Conservation (phyloP, 2,888 invertebrate genomes). For the Nesidiocoris tenuis region DNA sequence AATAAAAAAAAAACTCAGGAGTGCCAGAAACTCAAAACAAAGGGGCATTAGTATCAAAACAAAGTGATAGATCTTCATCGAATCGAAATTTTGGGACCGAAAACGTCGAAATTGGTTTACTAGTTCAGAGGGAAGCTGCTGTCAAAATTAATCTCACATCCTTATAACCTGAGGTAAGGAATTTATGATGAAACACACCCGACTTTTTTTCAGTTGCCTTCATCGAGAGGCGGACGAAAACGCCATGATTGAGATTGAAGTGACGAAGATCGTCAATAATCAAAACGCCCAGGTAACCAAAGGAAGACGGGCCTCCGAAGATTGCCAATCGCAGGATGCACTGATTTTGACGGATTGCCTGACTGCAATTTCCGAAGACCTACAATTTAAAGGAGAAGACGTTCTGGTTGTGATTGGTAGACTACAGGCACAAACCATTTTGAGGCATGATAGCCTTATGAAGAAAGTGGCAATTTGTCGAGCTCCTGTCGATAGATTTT, state of each 20-base stretch:
- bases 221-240: not conserved
- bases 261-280: conserved; percentile 1
- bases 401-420: not conserved
- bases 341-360: not conserved
- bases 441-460: not conserved
- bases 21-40: no score
- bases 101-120: no score
- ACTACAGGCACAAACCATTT: not conserved
- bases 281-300: not conserved
- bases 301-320: conserved; percentile 2
- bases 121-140: no score
- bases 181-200: no score
- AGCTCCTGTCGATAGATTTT: not conserved
- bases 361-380: not conserved
- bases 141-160: no score
- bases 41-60: no score
- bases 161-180: no score
- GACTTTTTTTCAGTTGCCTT: conserved; percentile 5
- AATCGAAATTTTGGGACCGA: no score
- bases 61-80: no score
- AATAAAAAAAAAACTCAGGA: no score
- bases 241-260: not conserved
- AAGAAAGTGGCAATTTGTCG: not conserved
- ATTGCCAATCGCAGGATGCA: not conserved
- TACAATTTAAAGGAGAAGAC: not conserved